These are phyloP conservation scores for Adineta ricciae DNA, from an alignment of 2,888 invertebrate species.

Conservation along the genomic window DNA sequence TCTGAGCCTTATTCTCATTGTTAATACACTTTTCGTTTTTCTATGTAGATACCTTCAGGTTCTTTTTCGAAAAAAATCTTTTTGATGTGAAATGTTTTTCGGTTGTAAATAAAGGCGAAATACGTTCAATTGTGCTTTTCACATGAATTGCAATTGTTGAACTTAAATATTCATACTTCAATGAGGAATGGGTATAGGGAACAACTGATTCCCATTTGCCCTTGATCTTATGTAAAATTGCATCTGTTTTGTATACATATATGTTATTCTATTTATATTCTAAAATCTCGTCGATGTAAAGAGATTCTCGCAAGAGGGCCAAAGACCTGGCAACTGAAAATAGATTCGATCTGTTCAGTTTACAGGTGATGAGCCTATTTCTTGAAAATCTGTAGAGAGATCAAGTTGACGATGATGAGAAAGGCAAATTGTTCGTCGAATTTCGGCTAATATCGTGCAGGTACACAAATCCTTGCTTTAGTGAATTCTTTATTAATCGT, in stretches of 20 bases:
- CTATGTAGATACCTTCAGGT: neutral
- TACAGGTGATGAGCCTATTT: neutral
- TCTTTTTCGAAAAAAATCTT: neutral
- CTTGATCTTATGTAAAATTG: neutral
- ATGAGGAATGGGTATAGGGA: neutral
- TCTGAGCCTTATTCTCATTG: neutral
- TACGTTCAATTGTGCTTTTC: no score
- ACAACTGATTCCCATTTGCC: neutral
- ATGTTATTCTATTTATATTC: no score
- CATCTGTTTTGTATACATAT: neutral
- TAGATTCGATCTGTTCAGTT: neutral
- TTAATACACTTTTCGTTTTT: neutral
- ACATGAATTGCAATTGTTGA: no score
- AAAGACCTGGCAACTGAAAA: conserved; percentile 2
- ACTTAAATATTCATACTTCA: no score
- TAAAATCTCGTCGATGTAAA: neutral
- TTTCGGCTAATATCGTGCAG: neutral
- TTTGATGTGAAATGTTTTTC: neutral
- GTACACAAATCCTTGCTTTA: neutral
- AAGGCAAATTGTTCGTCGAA: neutral
- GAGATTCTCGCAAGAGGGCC: neutral
- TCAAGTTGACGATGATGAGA: no score
- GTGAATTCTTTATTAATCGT: neutral
- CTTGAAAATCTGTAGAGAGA: neutral
- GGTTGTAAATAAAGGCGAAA: neutral